A percentile compares a stretch with the other conserved stretches of the same genome.
Conservation (phyloP, 2,797 vertebrate genomes). For the Gymnothorax javanicus region DNA sequence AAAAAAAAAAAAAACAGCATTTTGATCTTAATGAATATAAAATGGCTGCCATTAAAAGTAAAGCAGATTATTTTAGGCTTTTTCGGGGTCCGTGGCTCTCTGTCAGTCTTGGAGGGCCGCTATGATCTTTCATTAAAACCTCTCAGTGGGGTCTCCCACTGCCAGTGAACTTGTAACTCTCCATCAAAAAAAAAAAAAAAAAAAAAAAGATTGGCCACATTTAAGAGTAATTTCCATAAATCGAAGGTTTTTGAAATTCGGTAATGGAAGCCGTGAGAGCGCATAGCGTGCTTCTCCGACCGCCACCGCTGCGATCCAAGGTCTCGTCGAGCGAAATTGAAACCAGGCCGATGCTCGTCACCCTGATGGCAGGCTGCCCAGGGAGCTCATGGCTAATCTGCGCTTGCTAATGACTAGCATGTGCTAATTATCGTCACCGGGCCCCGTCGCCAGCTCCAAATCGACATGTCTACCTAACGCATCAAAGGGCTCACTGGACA, state of each 20-base stretch:
- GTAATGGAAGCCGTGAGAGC: constrained; percentile 87
- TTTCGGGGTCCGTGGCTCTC: constrained; percentile 87
- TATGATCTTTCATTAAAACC: constrained; percentile 99
- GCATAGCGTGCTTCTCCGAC: constrained; percentile 80
- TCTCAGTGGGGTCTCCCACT: constrained; percentile 89
- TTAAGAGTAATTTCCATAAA: constrained; percentile 99
- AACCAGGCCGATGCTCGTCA: constrained; percentile 70
- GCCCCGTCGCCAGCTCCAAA: constrained; percentile 64
- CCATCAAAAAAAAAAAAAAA: constrained; percentile 69
- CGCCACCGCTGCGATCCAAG: constrained; percentile 65
- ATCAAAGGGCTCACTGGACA: constrained; percentile 68
- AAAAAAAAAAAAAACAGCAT: constrained; percentile 90
- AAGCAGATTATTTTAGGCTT: constrained; percentile 95
- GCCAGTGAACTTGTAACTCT: constrained; percentile 82
- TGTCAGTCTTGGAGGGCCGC: constrained; percentile 98
- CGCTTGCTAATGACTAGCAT: constrained; percentile 93
- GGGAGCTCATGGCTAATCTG: constrained; percentile 84
- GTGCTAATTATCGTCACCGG: constrained; percentile 94
- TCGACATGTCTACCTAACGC: constrained; percentile 74
- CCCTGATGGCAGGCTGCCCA: constrained; percentile 78
- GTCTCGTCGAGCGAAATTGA: constrained; percentile 79
- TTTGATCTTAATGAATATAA: constrained; percentile 99
- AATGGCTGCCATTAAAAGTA: constrained; percentile 98
- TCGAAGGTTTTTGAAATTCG: constrained; percentile 95
- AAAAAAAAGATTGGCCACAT: constrained; percentile 84